Percentiles rank a stretch among this genome's conserved stretches.
Evolutionary conservation across 1,140 invertebrate genomes (phyloP).

Genomic region (Psix sp.): DNA sequence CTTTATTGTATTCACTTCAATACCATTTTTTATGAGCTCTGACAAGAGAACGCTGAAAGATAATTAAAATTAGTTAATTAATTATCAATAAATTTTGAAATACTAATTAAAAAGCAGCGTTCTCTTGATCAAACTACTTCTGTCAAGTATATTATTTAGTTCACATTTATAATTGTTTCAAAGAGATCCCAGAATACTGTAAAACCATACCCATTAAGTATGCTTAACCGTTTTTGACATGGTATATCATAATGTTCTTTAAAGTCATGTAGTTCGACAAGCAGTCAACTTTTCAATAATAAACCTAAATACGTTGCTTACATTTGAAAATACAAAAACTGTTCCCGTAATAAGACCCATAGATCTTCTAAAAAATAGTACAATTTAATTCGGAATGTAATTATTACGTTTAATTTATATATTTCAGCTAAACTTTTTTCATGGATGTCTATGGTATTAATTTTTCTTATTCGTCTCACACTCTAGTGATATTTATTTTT

Average conservation of each 20-base stretch:
- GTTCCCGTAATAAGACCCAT: conserved; percentile 11
- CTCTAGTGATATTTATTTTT: conserved; percentile 3
- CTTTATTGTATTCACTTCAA: conserved; percentile 8
- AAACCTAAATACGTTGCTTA: conserved; percentile 1
- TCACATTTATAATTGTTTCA: conserved; percentile 7
- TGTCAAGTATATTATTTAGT: conserved; percentile 20
- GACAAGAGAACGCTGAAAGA: conserved; percentile 6
- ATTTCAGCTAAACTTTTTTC: too few relatives aligned
- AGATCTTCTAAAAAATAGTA: conserved; percentile 13
- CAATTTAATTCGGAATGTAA: conserved; percentile 46
- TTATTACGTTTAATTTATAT: conserved; percentile 27
- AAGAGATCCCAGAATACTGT: conserved; percentile 28
- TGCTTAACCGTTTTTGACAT: conserved; percentile 6
- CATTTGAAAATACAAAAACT: conserved; percentile 6
- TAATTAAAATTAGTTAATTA: conserved; percentile 5
- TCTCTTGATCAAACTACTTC: conserved; percentile 6
- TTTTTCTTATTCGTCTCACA: too few relatives aligned
- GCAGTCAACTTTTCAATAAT: conserved; percentile 1
- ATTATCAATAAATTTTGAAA: background rate
- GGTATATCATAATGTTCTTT: background rate
- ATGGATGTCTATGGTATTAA: too few relatives aligned
- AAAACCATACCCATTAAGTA: conserved; percentile 18
- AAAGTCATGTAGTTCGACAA: conserved; percentile 5
- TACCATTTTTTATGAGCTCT: background rate
- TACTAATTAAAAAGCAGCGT: conserved; percentile 6